phyloP scores from a whole-genome alignment of 64 coral and sea anemone species.

The Montipora sp. region DNA sequence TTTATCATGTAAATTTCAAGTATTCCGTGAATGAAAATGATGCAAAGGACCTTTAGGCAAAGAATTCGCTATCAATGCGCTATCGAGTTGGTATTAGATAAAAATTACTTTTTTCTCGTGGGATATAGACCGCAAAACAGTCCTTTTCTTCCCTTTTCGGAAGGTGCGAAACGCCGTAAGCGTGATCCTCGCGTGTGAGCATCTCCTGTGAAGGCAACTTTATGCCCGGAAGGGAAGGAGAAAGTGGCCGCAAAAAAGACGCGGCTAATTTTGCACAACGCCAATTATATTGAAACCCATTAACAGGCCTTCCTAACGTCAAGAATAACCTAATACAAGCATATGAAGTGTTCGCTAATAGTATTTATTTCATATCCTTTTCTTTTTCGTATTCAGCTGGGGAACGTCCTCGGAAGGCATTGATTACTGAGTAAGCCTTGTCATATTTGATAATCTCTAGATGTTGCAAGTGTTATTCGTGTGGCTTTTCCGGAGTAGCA shows the following conservation, averaged over 20 bases:
- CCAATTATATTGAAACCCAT: too few species aligned
- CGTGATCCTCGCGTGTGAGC: too few species aligned
- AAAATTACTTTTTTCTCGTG: too few species aligned
- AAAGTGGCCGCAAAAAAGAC: too few species aligned
- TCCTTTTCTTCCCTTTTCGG: too few species aligned
- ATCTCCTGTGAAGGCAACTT: too few species aligned
- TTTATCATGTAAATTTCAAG: neutral
- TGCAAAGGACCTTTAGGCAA: neutral
- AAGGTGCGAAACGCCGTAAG: too few species aligned
- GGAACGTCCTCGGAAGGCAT: neutral
- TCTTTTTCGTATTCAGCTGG: neutral
- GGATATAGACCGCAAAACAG: too few species aligned
- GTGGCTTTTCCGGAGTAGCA: neutral
- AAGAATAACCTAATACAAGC: neutral
- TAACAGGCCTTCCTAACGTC: too few species aligned
- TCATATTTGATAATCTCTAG: neutral
- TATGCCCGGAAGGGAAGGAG: too few species aligned
- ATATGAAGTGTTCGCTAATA: neutral
- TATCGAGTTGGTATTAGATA: too few species aligned
- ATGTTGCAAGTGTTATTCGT: neutral
- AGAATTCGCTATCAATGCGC: neutral
- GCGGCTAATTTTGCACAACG: too few species aligned
- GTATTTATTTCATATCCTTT: neutral
- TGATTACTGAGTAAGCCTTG: constrained; percentile 32
- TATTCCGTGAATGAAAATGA: neutral